phyloP scores from a whole-genome alignment of 2,797 vertebrate genomes.

The Lacerta agilis region DNA sequence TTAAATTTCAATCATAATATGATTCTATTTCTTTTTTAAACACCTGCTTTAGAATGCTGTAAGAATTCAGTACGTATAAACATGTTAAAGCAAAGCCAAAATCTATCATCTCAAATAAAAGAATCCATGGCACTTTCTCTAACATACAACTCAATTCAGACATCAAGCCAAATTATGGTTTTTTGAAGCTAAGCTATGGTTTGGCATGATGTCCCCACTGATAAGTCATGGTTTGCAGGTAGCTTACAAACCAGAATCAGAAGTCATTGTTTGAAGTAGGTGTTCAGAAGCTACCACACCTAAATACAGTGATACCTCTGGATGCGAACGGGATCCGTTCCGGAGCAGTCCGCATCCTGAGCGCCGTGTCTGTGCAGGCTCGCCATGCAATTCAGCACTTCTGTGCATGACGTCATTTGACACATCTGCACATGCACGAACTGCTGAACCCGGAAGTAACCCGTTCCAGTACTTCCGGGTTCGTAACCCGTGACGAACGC shows the following conservation, averaged over 20 bases:
- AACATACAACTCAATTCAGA: neutral
- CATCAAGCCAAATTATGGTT: neutral
- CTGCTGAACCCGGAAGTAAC: no score
- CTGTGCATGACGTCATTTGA: no score
- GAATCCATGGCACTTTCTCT: neutral
- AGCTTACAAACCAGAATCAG: neutral
- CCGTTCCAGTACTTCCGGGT: no score
- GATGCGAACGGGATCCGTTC: no score
- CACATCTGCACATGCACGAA: no score
- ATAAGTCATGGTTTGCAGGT: neutral
- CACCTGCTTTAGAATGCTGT: neutral
- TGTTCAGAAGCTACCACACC: neutral
- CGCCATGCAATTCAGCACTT: no score
- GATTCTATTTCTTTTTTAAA: neutral
- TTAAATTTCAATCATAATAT: neutral
- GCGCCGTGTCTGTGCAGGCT: no score
- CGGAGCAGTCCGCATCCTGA: no score
- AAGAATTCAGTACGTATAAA: neutral
- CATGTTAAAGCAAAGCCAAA: neutral
- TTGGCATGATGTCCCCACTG: neutral
- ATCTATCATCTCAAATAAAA: neutral
- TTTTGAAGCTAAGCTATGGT: neutral
- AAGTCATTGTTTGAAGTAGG: neutral
- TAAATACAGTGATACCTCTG: neutral
- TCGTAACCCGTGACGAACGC: no score